phyloP scores from a whole-genome alignment of 2,888 invertebrate genomes.

The Hypselothyrea guttata region DNA sequence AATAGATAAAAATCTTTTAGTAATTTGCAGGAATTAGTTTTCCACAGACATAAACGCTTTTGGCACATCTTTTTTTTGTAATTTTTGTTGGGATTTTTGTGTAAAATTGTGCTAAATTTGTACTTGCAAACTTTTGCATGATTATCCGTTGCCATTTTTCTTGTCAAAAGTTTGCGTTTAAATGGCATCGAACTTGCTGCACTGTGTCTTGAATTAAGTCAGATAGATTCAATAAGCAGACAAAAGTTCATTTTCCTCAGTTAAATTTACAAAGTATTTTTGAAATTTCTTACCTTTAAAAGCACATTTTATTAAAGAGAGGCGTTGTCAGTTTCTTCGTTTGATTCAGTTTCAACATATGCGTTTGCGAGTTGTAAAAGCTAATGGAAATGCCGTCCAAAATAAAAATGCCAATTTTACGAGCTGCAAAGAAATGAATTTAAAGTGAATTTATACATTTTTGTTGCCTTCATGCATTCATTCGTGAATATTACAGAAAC shows the following conservation, averaged over 20 bases:
- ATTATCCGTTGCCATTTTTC: too few relatives aligned
- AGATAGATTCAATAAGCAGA: too few relatives aligned
- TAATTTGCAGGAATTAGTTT: conserved; percentile 56
- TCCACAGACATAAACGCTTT: conserved; percentile 34
- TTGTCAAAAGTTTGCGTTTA: conserved; percentile 14
- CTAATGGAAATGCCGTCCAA: conserved; percentile 16
- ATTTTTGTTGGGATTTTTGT: background rate
- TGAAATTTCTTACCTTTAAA: conserved; percentile 3
- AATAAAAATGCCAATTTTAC: conserved; percentile 29
- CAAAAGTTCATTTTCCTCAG: background rate
- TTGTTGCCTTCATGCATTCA: too few relatives aligned
- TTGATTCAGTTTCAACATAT: conserved; percentile 14
- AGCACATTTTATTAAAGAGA: too few relatives aligned
- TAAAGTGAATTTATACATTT: conserved; percentile 21
- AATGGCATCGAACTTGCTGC: conserved; percentile 15
- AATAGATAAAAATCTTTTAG: conserved; percentile 43
- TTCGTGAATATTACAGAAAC: conserved; percentile 17
- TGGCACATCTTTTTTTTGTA: conserved; percentile 9
- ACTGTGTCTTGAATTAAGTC: too few relatives aligned
- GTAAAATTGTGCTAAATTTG: conserved; percentile 11
- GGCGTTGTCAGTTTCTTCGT: too few relatives aligned
- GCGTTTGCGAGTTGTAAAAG: conserved; percentile 14
- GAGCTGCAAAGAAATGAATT: conserved; percentile 48
- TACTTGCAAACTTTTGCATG: conserved; percentile 18
- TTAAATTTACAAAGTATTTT: too few relatives aligned